phyloP scores from a whole-genome alignment of 2,113 vertebrate genomes.

The Mormyrus iriodes region DNA sequence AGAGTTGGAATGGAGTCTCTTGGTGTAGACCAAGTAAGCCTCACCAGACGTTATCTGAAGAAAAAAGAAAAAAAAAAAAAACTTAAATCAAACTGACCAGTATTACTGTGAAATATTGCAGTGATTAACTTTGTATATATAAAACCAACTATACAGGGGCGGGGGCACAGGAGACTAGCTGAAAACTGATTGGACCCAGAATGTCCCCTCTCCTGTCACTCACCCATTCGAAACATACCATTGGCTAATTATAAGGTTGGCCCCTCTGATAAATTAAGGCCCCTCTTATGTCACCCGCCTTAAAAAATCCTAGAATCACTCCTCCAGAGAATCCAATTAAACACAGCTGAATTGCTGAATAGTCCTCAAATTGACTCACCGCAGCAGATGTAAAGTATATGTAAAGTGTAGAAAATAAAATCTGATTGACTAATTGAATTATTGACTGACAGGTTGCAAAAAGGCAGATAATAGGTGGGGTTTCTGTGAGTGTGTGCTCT shows the following conservation, averaged over 20 bases:
- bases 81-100: neutral
- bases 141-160: neutral
- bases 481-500: neutral
- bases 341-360: neutral
- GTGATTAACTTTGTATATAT: neutral
- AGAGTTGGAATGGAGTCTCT: slow-evolving; percentile 62
- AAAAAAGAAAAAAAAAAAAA: neutral
- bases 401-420: neutral
- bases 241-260: neutral
- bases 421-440: neutral
- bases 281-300: neutral
- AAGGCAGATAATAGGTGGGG: neutral
- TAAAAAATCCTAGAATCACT: too few species aligned
- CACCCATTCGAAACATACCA: too few species aligned
- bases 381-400: neutral
- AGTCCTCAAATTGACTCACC: neutral
- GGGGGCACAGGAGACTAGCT: neutral
- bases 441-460: neutral
- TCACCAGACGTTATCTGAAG: slow-evolving; percentile 59
- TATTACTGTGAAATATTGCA: neutral
- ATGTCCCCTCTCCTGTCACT: neutral
- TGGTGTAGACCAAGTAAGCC: slow-evolving; percentile 60
- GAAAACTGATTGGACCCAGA: neutral
- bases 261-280: neutral
- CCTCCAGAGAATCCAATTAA: neutral